A percentile compares a stretch with the other conserved stretches of the same genome.
Conservation (phyloP, 2,113 vertebrate species). For the Pluvianellus socialis region DNA sequence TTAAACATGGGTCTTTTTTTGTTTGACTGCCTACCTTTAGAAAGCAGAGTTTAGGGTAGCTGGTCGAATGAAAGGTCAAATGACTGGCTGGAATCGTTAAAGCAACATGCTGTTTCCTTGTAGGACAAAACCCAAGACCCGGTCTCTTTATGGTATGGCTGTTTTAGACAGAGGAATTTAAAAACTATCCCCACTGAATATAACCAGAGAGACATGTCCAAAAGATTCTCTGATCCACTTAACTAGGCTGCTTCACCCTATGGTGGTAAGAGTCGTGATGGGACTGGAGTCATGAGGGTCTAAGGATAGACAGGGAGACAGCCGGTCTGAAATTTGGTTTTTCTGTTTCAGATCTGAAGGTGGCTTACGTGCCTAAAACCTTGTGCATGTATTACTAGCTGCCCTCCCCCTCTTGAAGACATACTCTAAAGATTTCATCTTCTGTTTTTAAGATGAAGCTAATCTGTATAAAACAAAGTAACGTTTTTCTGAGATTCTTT, state of each 20-base stretch:
- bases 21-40: background rate
- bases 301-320: background rate
- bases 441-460: background rate
- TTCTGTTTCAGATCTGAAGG: background rate
- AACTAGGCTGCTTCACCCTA: background rate
- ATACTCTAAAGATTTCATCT: background rate
- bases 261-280: background rate
- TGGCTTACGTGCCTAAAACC: background rate
- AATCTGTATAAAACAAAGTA: background rate
- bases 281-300: background rate
- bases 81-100: background rate
- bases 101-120: background rate
- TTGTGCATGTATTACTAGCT: background rate
- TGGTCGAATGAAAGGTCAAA: background rate
- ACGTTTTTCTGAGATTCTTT: background rate
- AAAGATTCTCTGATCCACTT: background rate
- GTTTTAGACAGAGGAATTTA: background rate
- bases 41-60: background rate
- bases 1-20: background rate
- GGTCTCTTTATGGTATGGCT: background rate
- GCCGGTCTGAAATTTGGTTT: background rate
- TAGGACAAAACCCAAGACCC: background rate
- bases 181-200: background rate
- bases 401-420: background rate
- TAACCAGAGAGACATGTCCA: background rate